Evolutionary conservation across 1,140 invertebrate species (phyloP).

Genomic region (Phthorimaea operculella): DNA sequence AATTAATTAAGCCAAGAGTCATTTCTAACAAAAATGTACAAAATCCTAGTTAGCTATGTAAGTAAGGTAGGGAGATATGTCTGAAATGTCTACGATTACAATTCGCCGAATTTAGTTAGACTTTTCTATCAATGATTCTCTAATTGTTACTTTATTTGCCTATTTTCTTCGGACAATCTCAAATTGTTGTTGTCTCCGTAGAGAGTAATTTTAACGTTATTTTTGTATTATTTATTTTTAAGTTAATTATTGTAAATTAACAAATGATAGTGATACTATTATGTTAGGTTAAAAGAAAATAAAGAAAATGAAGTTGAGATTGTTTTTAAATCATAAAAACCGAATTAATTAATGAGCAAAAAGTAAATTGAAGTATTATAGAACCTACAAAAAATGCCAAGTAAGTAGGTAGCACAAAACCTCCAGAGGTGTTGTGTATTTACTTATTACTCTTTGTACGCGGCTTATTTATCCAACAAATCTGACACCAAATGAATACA

Average conservation of each 20-base stretch:
- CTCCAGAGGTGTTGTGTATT: too few species aligned
- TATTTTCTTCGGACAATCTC: constrained; percentile 27
- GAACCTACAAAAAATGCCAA: too few species aligned
- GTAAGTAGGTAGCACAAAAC: too few species aligned
- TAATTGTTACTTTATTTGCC: not conserved
- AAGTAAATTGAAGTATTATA: too few species aligned
- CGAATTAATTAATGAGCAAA: too few species aligned
- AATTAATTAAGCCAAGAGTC: not conserved
- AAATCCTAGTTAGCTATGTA: too few species aligned
- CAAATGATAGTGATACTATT: constrained; percentile 48
- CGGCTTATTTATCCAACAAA: too few species aligned
- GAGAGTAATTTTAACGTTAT: constrained; percentile 53
- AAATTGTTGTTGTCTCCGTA: constrained; percentile 48
- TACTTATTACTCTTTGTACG: too few species aligned
- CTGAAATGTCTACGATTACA: too few species aligned
- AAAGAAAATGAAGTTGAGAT: constrained; percentile 20
- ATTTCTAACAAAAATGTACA: not conserved
- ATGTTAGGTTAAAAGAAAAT: constrained; percentile 51
- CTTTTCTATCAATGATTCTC: constrained; percentile 17
- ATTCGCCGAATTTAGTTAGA: constrained; percentile 36
- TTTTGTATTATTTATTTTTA: constrained; percentile 62
- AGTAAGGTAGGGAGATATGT: too few species aligned
- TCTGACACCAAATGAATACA: too few species aligned
- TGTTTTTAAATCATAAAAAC: too few species aligned
- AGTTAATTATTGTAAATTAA: constrained; percentile 64